phyloP scores from a whole-genome alignment of 1,140 invertebrate genomes.

The Drosophila pachea region DNA sequence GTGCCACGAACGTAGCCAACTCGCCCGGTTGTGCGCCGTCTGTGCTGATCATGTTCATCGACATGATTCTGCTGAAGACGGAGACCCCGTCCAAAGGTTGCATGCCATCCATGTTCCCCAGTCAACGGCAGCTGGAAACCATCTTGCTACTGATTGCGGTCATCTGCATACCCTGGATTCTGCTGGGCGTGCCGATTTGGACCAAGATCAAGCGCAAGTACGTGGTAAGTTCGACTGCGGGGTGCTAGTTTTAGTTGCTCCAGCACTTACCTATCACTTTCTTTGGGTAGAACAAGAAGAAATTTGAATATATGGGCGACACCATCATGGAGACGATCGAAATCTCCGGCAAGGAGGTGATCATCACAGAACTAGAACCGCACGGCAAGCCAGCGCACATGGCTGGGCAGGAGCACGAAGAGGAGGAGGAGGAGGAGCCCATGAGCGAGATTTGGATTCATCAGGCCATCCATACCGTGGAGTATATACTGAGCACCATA shows the following conservation, averaged over 20 bases:
- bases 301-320: constrained; percentile 33
- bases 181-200: constrained; percentile 92
- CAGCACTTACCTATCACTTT: too few species aligned
- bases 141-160: constrained; percentile 87
- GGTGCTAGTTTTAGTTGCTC: too few species aligned
- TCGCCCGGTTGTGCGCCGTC: constrained; percentile 89
- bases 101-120: constrained; percentile 85
- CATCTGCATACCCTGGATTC: constrained; percentile 93
- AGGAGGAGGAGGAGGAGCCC: constrained; percentile 80
- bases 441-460: constrained; percentile 94
- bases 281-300: not conserved
- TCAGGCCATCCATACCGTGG: constrained; percentile 96
- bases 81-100: constrained; percentile 80
- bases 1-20: constrained; percentile 78
- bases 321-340: constrained; percentile 67
- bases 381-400: constrained; percentile 78
- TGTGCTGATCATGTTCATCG: constrained; percentile 93
- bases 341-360: constrained; percentile 58
- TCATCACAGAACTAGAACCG: constrained; percentile 52
- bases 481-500: constrained; percentile 95
- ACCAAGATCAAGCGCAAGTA: constrained; percentile 75
- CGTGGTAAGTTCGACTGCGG: constrained; percentile 2
- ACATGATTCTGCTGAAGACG: constrained; percentile 90
- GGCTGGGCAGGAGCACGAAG: constrained; percentile 80
- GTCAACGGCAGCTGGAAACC: constrained; percentile 86